Base-by-base conservation (phyloP, 2,888 invertebrate species). In the Cheilosia urbana region DNA sequence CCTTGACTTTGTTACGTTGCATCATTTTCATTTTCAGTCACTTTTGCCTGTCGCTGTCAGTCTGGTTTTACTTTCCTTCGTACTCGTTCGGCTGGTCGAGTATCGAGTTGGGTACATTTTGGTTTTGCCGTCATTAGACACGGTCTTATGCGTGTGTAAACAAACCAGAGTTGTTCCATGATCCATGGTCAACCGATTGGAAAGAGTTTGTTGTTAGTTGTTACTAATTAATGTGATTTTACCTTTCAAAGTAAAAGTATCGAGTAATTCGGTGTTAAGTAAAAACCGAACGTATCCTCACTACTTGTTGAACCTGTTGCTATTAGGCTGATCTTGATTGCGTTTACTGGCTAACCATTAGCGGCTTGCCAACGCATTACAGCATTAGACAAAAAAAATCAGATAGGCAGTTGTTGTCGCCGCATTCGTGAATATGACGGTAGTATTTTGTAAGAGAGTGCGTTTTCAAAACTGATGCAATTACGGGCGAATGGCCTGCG, bases 161-260 rank as follows among this genome's bases (percentile, higher is more conserved):
- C 21, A 37, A 19, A 58, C 63, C 24, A 27, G 47, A 42, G 37
- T 30, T 30, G 49, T 47, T 24, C 60, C 19, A 63, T 30, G 49
- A 37, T 24, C 60, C 19, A 63, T 58, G 51, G 49, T 17, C 45
- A 66, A 9, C 42, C 13, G 57, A 65, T 63, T 58, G 58, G 17
- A 45, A 68, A 42, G 27, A 51, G n/a, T 63, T 55, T n/a, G 24
- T 37, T 65, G 11, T 40, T 17, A 76, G 3, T 34, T 34, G 37
- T 13, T 37, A 37, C 4, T 68, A 30, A 30, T 4, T 40, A 34
- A 51, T 27, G 13, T 47, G 17, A 51, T 49, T 63, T 72, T 21
- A 30, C 57, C 27, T 17, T 47, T 53, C 55, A 75, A 75, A 75
- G 75, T 51, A 75, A 80, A 80, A 80, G 75, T 49, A 40, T 30